phyloP scores from a whole-genome alignment of 1,140 invertebrate genomes.

The Aphidius ervi region DNA sequence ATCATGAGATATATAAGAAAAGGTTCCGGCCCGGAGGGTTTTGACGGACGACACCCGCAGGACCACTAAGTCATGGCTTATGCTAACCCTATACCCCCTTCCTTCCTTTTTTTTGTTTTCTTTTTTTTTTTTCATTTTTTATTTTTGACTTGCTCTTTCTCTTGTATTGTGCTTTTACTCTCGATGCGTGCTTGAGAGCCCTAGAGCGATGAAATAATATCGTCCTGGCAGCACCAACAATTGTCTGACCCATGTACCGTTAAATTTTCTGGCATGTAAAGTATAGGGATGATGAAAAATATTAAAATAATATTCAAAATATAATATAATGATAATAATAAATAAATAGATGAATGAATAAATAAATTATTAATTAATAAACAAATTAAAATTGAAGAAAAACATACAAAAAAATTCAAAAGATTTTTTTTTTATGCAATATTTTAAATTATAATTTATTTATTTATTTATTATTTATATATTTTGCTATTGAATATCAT shows the following conservation, averaged over 20 bases:
- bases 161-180: neutral
- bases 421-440: too few relatives aligned
- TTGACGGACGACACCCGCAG: conserved; percentile 47
- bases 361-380: too few relatives aligned
- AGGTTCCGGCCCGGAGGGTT: conserved; percentile 29
- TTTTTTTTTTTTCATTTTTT: conserved; percentile 6
- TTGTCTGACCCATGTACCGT: conserved; percentile 35
- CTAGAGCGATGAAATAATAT: conserved; percentile 44
- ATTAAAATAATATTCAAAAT: conserved; percentile 1
- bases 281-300: neutral
- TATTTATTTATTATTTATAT: too few relatives aligned
- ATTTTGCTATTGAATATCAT: too few relatives aligned
- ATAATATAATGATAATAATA: conserved; percentile 7
- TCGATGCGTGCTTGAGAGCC: neutral
- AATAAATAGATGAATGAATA: too few relatives aligned
- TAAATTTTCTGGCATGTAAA: conserved; percentile 25
- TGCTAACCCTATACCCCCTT: conserved; percentile 35
- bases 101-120: neutral
- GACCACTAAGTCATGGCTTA: conserved; percentile 48
- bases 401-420: too few relatives aligned
- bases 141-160: neutral
- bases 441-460: too few relatives aligned
- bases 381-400: too few relatives aligned
- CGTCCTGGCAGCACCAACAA: conserved; percentile 29
- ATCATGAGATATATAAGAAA: conserved; percentile 37